Base-by-base conservation (phyloP, 2,888 invertebrate species). In the Campaea margaritaria region DNA sequence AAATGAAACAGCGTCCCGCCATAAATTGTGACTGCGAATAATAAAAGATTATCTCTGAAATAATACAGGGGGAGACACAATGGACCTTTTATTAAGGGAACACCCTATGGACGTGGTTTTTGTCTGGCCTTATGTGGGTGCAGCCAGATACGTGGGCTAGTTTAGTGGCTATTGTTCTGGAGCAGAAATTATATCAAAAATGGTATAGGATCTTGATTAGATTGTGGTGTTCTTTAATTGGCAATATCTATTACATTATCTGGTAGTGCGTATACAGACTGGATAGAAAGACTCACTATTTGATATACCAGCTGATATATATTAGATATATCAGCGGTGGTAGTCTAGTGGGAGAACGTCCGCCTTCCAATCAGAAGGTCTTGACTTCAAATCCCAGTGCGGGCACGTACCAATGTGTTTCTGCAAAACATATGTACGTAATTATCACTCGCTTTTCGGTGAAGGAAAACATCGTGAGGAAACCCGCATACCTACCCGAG, bases 11-110 rank as follows among this genome's bases (percentile, higher is more conserved):
- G 83, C 82, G 79, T 79, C 70, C 76, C 58, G 73, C 86, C 86
- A 90, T 90, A 89, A 89, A 90, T 89, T 85, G 82, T 86, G 81
- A 84, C 79, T 69, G 70, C 74, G 84, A 80, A 89, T 89, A 86
- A 87, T 86, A 90, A 89, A 89, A 89, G 86, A 91, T 90, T 89
- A 91, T 91, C 89, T 82, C 75, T 77, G 87, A 82, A 87, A 90
- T 89, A 89, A 89, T 88, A 86, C 80, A 72, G 85, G 87, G 89
- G 85, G 82, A 86, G 79, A 31, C 73, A 89, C 89, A 90, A 91
- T 88, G 78, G 86, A 76, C 62, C 78, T 85, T 86, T 88, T 90
- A 89, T 88, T 87, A 86, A 81, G 76, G 79, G 78, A 73, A 72
- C 77, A 76, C 74, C 77, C 79, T 75, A 70, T 78, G 73, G 72